Conservation (phyloP, 1,140 invertebrate species). For the Calliphora vicina region DNA sequence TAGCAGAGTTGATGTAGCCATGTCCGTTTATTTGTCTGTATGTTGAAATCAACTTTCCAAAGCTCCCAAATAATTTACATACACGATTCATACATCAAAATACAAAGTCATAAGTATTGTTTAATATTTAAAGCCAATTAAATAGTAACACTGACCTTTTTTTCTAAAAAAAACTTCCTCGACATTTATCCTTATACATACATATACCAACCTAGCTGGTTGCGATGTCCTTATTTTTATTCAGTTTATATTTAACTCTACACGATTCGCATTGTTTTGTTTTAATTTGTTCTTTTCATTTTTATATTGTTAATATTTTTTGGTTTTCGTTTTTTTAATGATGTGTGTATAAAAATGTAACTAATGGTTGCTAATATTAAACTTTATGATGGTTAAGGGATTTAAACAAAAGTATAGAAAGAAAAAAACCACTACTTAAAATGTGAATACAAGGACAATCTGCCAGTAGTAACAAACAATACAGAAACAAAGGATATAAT, state of each 20-base stretch:
- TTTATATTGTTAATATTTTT: background rate
- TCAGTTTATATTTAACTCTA: too few relatives aligned
- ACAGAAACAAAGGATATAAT: background rate
- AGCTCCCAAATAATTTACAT: too few relatives aligned
- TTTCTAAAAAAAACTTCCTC: background rate
- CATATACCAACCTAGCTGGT: background rate
- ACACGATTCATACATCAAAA: too few relatives aligned
- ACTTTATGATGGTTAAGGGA: conserved; percentile 25
- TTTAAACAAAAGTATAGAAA: conserved; percentile 3
- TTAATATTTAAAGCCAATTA: conserved; percentile 20
- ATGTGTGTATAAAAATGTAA: conserved; percentile 24
- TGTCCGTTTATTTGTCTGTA: background rate
- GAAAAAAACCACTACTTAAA: too few relatives aligned
- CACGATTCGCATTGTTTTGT: too few relatives aligned
- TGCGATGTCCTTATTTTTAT: too few relatives aligned
- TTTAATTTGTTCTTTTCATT: background rate
- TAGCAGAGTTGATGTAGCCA: too few relatives aligned
- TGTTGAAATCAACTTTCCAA: background rate
- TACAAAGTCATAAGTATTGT: background rate
- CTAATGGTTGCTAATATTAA: conserved; percentile 27
- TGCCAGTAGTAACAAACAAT: background rate
- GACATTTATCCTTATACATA: too few relatives aligned
- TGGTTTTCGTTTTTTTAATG: background rate
- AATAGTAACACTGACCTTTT: conserved; percentile 19
- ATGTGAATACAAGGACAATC: background rate